Evolutionary conservation across 2,797 vertebrate genomes (phyloP), one percentile per base, ranked within the genome.

Genomic region (Hippoglossus hippoglossus): DNA sequence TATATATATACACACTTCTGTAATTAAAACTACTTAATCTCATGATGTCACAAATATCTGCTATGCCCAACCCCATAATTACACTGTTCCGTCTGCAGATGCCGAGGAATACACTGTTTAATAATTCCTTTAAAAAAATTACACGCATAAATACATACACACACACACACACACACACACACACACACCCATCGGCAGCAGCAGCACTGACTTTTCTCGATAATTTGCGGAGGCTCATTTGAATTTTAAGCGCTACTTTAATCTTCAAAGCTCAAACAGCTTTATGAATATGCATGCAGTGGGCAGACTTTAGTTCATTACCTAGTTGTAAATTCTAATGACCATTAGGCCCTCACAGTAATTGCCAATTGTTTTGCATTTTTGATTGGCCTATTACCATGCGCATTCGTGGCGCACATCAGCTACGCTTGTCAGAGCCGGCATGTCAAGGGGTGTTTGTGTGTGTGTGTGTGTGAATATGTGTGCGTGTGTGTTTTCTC

Each of bases 321-420:
- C 97, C 97, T 98, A 96, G 97, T 99, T 99, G 98, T 99, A 98
- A 97, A 98, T 99, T 98, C 98, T 99, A 99, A 99, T 98, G 98
- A 98, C 98, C 98, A 99, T 99, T 98, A 99, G 98, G 97, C 97
- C 97, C 96, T 98, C 96, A 96, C 97, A 97, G 97, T 99, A 99
- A 99, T 99, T 99, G 98, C 96, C 97, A 99, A 98, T 99, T 99
- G 98, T 99, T 99, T 99, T 99, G 98, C 98, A 99, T 99, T 99
- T 99, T 98, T 99, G 98, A 99, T 99, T 99, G 96, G 97, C 96
- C 97, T 96, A 98, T 99, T 99, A 99, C 97, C 94, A 98, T 99
- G 97, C 96, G 94, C 96, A 96, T 98, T 97, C 94, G 94, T 93
- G 93, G 95, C 94, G 95, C 96, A 96, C 96, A 98, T 98, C 97